phyloP scores from a whole-genome alignment of 1,140 invertebrate species.

The Drosophila miranda region DNA sequence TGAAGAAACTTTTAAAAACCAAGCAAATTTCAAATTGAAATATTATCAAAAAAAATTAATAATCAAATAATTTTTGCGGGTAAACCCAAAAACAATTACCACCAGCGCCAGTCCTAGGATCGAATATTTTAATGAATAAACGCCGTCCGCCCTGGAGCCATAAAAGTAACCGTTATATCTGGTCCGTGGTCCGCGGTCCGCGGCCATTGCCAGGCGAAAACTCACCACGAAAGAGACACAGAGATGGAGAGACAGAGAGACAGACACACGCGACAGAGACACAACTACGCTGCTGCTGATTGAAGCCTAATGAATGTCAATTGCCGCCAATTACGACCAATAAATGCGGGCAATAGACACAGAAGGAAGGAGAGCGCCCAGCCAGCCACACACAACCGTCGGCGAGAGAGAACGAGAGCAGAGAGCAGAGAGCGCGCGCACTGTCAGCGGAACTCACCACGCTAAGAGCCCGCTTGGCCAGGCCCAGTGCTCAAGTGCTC shows the following conservation, averaged over 20 bases:
- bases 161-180: conserved; percentile 46
- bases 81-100: background rate
- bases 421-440: background rate
- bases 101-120: too few relatives aligned
- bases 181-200: background rate
- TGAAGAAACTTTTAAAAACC: background rate
- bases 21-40: too few relatives aligned
- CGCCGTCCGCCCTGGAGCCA: conserved; percentile 1
- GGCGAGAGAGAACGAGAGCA: conserved; percentile 7
- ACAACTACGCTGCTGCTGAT: conserved; percentile 43
- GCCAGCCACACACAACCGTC: background rate
- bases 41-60: background rate
- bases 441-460: conserved; percentile 49
- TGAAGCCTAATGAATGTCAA: conserved; percentile 82
- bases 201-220: conserved; percentile 39
- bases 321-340: conserved; percentile 81
- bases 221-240: conserved; percentile 29
- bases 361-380: conserved; percentile 18
- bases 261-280: conserved; percentile 1
- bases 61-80: background rate
- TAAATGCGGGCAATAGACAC: conserved; percentile 74
- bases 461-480: conserved; percentile 13
- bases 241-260: background rate
- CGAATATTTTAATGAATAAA: background rate
- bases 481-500: background rate